Base-by-base conservation (phyloP, 2,113 vertebrate species). In the Ciconia boyciana region DNA sequence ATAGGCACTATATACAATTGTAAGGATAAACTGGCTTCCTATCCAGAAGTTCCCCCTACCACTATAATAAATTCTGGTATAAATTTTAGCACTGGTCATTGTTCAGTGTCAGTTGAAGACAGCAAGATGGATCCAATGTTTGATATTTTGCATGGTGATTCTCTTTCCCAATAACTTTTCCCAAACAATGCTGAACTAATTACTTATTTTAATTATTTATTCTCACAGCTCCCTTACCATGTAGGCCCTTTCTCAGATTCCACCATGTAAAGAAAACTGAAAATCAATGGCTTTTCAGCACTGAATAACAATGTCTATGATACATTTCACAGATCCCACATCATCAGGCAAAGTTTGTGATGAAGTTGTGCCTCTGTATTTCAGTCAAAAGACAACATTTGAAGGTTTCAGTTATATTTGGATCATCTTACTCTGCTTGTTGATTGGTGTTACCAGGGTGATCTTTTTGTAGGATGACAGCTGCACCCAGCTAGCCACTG, bases 381-480 rank as follows among this genome's bases (percentile, higher is more conserved):
- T 91, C 77, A 69, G 31, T 52, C 80, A 75, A 71, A 97, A 94
- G 85, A 58, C 48, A 87, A 19, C 66, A 87, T 93, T 95, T 96
- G 26, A 92, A 86, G 69, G 89, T 92, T 97, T 94, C 60, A 34
- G 69, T 94, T 94, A 69, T 87, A 87, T 93, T 80, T 94, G 85
- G 92, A 89, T 96, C 92, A 49, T 96, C 91, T 97, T 94, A 93
- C 97, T 94, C 68, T 93, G 93, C 79, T 96, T 96, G 97, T 97
- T 95, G 87, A 91, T 90, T 82, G 52, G 83, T 84, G 92, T 96
- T 92, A 76, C 90, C 81, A 80, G 81, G 84, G 92, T 81, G 54
- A 93, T 88, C 91, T 96, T 96, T 97, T 94, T 95, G 91, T 87
- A 87, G 97, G 77, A 58, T 91, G 90, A 96, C 94, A 96, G 96